A percentile compares a stretch with the other conserved stretches of the same genome.
Conservation (phyloP, 2,113 vertebrate species). For the Thamnophis sirtalis region DNA sequence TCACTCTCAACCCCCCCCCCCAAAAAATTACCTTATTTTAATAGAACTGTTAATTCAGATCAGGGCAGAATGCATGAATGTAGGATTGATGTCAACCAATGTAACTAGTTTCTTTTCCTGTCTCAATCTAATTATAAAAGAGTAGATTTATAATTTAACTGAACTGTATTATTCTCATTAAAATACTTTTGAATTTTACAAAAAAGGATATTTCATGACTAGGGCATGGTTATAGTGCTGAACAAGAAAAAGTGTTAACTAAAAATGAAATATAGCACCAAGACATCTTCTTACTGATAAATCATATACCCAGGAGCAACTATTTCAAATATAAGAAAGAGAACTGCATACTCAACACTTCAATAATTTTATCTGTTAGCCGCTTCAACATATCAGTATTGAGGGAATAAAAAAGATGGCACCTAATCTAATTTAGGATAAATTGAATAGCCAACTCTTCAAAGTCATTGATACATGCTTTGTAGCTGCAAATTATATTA, state of each 20-base stretch:
- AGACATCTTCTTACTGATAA: neutral
- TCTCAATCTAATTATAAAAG: neutral
- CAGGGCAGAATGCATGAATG: neutral
- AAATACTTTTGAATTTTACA: neutral
- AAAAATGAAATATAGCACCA: neutral
- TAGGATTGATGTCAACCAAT: neutral
- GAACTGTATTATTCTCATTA: neutral
- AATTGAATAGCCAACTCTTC: neutral
- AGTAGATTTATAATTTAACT: neutral
- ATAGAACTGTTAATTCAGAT: neutral
- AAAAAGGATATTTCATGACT: neutral
- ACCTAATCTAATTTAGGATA: neutral
- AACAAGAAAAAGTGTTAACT: neutral
- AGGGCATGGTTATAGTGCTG: neutral
- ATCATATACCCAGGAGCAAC: neutral
- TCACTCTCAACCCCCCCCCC: neutral
- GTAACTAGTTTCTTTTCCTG: neutral
- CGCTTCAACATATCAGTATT: neutral
- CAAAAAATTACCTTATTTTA: neutral
- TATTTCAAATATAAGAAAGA: neutral
- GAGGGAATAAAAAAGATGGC: neutral
- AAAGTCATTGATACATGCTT: neutral
- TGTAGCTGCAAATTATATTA: neutral
- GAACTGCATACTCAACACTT: neutral
- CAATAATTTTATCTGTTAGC: neutral